These are phyloP conservation scores for Scylla paramamosain DNA, from an alignment of 1,140 invertebrate species.

Conservation along the genomic window DNA sequence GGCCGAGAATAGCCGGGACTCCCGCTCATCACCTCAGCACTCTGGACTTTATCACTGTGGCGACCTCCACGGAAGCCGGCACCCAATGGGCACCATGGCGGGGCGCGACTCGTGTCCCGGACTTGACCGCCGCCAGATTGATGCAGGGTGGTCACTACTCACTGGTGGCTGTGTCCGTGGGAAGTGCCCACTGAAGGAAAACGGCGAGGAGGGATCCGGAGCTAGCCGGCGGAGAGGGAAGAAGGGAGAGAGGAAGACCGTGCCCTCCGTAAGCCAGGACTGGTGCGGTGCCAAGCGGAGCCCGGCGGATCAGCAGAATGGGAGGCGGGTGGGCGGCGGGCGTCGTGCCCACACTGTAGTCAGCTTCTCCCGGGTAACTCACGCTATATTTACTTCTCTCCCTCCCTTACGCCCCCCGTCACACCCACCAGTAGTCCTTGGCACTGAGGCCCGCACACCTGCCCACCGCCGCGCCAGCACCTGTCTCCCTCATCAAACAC, in stretches of 20 bases:
- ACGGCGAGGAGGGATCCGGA: not conserved
- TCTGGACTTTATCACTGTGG: too few species aligned
- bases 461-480: not conserved
- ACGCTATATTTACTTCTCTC: conserved; percentile 50
- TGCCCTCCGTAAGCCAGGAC: conserved; percentile 41
- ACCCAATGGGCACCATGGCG: too few species aligned
- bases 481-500: too few species aligned
- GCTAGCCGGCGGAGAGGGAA: not conserved
- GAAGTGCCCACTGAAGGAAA: not conserved
- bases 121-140: not conserved
- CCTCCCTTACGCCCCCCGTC: not conserved
- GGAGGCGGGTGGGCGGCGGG: conserved; percentile 39
- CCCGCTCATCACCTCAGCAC: too few species aligned
- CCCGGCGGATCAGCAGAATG: not conserved
- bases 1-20: too few species aligned
- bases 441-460: not conserved
- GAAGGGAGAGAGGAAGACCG: conserved; percentile 12
- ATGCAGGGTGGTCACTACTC: not conserved
- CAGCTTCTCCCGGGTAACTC: not conserved
- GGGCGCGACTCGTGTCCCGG: too few species aligned
- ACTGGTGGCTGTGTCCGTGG: conserved; percentile 32
- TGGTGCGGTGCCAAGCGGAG: conserved; percentile 40
- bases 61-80: too few species aligned
- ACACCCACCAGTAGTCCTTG: not conserved
- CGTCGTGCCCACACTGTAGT: conserved; percentile 30